Percentiles rank a stretch among this genome's conserved stretches.
Conservation (phyloP, 2,888 invertebrate genomes). For the Harpagoxenus sublaevis region DNA sequence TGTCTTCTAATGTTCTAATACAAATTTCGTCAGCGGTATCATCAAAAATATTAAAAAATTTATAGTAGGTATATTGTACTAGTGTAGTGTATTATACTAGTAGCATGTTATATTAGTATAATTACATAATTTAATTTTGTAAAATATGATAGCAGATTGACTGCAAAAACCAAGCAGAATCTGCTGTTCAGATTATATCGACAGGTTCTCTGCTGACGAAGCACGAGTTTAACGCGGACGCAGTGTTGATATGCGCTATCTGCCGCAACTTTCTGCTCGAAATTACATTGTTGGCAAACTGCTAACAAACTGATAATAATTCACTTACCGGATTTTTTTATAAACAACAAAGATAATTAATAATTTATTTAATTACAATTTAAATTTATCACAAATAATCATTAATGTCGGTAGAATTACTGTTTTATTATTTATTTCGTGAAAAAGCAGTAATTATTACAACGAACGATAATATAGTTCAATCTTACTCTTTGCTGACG, state of each 20-base stretch:
- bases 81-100: background rate
- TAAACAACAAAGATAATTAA: background rate
- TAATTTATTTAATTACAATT: background rate
- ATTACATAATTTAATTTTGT: background rate
- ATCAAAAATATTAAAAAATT: background rate
- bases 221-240: background rate
- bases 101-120: background rate
- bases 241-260: background rate
- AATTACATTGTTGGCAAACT: background rate
- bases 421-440: background rate
- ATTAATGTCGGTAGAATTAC: background rate
- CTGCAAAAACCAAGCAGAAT: background rate
- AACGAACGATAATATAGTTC: background rate
- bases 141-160: background rate
- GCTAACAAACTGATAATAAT: background rate
- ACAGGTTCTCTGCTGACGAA: background rate
- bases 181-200: background rate
- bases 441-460: background rate
- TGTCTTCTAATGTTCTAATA: background rate
- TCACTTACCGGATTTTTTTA: background rate
- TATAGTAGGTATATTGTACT: no score
- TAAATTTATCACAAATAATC: background rate
- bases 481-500: constrained; percentile 42
- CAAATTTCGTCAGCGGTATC: background rate
- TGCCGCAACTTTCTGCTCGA: background rate